Conservation (phyloP, 2,797 vertebrate genomes). For the Benthosema pterotum region DNA sequence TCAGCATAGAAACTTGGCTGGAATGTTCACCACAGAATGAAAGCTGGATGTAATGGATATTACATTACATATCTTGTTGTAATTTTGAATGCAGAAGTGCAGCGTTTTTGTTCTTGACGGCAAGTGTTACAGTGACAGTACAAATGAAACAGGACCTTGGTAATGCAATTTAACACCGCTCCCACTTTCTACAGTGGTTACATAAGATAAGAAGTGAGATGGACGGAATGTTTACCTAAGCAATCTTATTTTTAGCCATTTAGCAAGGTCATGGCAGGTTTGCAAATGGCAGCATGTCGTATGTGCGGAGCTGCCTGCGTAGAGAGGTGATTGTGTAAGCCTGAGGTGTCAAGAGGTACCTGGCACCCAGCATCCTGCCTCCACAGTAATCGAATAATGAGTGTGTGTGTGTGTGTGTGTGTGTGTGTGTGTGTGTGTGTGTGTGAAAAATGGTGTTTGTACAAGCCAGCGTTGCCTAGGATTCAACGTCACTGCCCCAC, state of each 20-base stretch:
- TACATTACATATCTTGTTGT: slow-evolving; percentile 1
- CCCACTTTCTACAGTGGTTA: slow-evolving; percentile 25
- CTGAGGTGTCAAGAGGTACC: slow-evolving; percentile 12
- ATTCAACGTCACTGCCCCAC: not conserved
- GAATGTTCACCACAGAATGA: too few relatives aligned
- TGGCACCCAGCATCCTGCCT: slow-evolving; percentile 16
- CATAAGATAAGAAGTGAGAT: slow-evolving; percentile 27
- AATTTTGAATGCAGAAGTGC: not conserved
- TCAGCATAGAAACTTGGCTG: too few relatives aligned
- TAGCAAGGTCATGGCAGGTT: slow-evolving; percentile 47
- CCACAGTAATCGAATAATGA: slow-evolving; percentile 10
- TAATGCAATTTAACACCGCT: slow-evolving; percentile 5
- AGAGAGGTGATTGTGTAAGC: slow-evolving; percentile 20
- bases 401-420: not conserved
- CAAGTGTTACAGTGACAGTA: slow-evolving; percentile 1
- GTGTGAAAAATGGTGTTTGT: slow-evolving; percentile 9
- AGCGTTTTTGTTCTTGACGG: not conserved
- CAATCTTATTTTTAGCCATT: slow-evolving; percentile 48
- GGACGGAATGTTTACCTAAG: slow-evolving; percentile 53
- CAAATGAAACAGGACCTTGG: slow-evolving; percentile 19
- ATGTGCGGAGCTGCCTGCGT: slow-evolving; percentile 22
- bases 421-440: not conserved
- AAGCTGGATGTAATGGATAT: too few relatives aligned
- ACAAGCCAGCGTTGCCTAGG: slow-evolving; percentile 18
- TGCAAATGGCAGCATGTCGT: slow-evolving; percentile 47